A percentile compares a stretch with the other conserved stretches of the same genome.
Conservation (phyloP, 2,888 invertebrate species). For the Omphaloscelis lunosa region DNA sequence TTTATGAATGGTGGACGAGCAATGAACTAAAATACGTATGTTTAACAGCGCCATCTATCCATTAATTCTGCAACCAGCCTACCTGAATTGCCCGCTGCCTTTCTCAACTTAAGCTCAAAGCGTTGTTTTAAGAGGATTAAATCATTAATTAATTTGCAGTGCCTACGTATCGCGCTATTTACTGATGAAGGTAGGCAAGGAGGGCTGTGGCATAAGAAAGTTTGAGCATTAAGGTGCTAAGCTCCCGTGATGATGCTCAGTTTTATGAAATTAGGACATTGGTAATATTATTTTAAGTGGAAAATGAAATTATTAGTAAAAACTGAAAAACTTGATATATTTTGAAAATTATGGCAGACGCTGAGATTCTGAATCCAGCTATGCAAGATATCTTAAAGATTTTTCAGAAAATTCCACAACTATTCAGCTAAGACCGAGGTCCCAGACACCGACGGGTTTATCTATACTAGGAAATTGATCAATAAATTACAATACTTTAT, state of each 20-base stretch:
- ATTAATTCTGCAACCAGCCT: background rate
- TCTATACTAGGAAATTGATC: background rate
- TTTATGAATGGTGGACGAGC: background rate
- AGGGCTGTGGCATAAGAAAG: constrained; percentile 37
- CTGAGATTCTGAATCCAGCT: background rate
- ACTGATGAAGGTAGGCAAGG: constrained; percentile 13
- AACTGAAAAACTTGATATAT: background rate
- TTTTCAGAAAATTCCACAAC: background rate
- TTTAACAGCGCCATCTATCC: constrained; percentile 29
- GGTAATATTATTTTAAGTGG: background rate
- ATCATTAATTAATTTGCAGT: constrained; percentile 72
- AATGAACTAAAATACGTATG: background rate
- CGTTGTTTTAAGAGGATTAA: constrained; percentile 72
- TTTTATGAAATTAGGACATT: background rate
- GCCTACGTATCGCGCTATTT: constrained; percentile 43
- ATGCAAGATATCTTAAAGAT: background rate
- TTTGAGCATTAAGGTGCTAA: constrained; percentile 19
- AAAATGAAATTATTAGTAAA: background rate
- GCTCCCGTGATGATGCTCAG: background rate
- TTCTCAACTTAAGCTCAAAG: constrained; percentile 22
- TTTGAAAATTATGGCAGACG: background rate
- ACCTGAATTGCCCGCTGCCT: constrained; percentile 23
- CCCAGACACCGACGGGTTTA: background rate
- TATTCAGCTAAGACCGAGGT: background rate
- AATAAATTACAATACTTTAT: background rate